These are phyloP conservation scores for Triplophysa dalaica DNA, from an alignment of 2,113 vertebrate species.

Conservation along the genomic window DNA sequence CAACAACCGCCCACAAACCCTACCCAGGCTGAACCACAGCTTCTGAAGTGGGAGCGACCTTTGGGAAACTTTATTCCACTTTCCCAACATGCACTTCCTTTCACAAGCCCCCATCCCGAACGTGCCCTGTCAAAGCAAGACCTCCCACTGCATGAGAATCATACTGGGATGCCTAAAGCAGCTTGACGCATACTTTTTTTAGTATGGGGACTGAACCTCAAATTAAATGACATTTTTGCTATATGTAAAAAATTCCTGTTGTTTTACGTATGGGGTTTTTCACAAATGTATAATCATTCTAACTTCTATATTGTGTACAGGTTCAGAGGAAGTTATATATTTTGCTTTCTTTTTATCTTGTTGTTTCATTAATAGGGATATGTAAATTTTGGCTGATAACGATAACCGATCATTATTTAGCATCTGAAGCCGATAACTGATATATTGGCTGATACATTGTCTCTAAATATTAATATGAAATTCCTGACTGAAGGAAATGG, in stretches of 20 bases:
- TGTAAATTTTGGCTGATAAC: no score
- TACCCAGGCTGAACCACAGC: conserved; percentile 46
- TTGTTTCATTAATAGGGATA: no score
- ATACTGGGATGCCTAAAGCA: background rate
- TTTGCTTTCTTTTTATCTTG: background rate
- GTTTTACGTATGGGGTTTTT: background rate
- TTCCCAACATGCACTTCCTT: conserved; percentile 68
- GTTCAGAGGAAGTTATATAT: background rate
- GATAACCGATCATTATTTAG: no score
- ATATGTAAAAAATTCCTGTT: background rate
- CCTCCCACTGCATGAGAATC: conserved; percentile 11
- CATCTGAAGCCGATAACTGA: no score
- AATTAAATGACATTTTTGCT: background rate
- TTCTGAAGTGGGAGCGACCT: conserved; percentile 53
- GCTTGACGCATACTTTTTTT: background rate
- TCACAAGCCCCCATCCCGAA: conserved; percentile 52
- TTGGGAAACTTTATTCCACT: conserved; percentile 59
- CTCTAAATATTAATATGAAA: no score
- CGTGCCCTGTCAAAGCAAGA: conserved; percentile 33
- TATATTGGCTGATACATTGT: no score
- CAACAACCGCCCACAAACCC: conserved; percentile 7
- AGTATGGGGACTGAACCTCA: background rate
- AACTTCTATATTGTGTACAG: no score
- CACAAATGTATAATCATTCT: no score
- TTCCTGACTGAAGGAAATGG: no score